These are phyloP conservation scores for Apoderus coryli DNA, from an alignment of 2,888 invertebrate species.

Conservation along the genomic window DNA sequence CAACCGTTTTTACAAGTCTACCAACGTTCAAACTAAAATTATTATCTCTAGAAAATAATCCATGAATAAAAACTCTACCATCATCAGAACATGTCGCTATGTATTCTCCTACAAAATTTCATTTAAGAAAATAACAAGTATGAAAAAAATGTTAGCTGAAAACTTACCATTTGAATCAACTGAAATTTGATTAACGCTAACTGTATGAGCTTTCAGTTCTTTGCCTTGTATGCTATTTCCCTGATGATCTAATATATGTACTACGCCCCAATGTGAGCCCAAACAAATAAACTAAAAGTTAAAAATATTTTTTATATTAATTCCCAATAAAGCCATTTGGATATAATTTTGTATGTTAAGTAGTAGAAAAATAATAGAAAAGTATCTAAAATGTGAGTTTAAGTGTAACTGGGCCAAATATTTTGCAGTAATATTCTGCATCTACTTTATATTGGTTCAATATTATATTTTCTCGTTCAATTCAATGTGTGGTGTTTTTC, in stretches of 20 bases:
- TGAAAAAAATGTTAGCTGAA: too few relatives aligned
- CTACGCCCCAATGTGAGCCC: constrained; percentile 83
- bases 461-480: too few relatives aligned
- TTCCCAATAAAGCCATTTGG: neutral
- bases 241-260: constrained; percentile 83
- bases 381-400: too few relatives aligned
- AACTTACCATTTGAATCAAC: constrained; percentile 89
- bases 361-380: constrained; percentile 3
- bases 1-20: constrained; percentile 66
- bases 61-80: constrained; percentile 75
- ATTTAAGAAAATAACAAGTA: too few relatives aligned
- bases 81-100: constrained; percentile 88
- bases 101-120: constrained; percentile 14
- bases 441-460: too few relatives aligned
- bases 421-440: too few relatives aligned
- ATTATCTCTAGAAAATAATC: constrained; percentile 72
- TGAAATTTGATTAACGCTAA: constrained; percentile 88
- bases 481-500: too few relatives aligned
- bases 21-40: constrained; percentile 66
- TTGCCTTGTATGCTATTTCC: constrained; percentile 66
- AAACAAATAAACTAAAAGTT: constrained; percentile 75
- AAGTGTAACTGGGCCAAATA: too few relatives aligned
- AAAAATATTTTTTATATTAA: constrained; percentile 8
- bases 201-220: constrained; percentile 64
- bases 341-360: neutral